Percentiles rank a stretch among this genome's conserved stretches.
Conservation (phyloP, 2,888 invertebrate species). For the Copidosoma aretas region DNA sequence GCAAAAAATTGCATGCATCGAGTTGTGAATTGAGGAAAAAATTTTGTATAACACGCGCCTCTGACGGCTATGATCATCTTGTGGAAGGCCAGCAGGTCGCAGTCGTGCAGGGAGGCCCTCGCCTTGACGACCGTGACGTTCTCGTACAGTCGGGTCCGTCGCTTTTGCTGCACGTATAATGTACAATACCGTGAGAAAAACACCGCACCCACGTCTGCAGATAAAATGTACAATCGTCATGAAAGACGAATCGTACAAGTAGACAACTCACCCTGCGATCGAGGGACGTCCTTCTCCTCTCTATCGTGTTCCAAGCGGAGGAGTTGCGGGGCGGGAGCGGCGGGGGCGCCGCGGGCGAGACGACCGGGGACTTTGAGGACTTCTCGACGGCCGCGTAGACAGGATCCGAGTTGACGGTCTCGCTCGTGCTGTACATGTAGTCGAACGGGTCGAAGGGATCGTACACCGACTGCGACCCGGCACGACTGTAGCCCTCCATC, state of each 20-base stretch:
- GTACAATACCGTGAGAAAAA: too few relatives aligned
- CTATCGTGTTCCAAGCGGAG: constrained; percentile 65
- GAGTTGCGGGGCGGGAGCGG: constrained; percentile 70
- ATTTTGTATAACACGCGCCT: constrained; percentile 65
- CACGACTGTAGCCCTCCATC: too few relatives aligned
- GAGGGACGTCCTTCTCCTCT: constrained; percentile 61
- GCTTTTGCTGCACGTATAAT: constrained; percentile 64
- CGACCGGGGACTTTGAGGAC: constrained; percentile 64
- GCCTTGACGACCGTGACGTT: constrained; percentile 71
- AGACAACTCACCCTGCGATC: constrained; percentile 60
- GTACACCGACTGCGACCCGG: constrained; percentile 76
- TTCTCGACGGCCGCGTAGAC: constrained; percentile 74
- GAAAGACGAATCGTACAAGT: not conserved
- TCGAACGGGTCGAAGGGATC: constrained; percentile 82
- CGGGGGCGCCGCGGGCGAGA: constrained; percentile 67
- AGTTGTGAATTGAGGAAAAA: not conserved
- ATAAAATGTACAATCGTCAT: too few relatives aligned
- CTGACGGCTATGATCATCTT: constrained; percentile 81
- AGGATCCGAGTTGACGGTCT: constrained; percentile 70
- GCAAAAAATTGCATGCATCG: not conserved
- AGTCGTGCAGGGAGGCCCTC: constrained; percentile 73
- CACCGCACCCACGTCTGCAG: too few relatives aligned
- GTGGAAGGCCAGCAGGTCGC: constrained; percentile 82
- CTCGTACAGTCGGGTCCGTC: constrained; percentile 74
- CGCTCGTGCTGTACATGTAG: constrained; percentile 74